These are phyloP conservation scores for Calliscelio sp. DNA, from an alignment of 2,888 invertebrate species.

Conservation along the genomic window DNA sequence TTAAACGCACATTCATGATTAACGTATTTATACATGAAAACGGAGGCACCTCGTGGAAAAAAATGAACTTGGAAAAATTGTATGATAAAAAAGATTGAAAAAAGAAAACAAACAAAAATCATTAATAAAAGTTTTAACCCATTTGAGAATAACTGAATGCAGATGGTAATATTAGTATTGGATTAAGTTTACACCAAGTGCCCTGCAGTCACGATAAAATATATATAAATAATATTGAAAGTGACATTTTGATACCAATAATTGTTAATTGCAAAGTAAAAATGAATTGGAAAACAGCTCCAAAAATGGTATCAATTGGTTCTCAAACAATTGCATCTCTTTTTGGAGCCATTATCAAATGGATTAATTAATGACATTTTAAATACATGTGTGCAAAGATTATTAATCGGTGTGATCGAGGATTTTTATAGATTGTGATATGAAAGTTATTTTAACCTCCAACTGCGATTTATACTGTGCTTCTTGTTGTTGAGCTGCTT, in stretches of 20 bases:
- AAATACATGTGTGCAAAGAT: slow-evolving; percentile 84
- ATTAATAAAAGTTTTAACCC: not conserved
- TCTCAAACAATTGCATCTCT: too few relatives aligned
- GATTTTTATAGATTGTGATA: not conserved
- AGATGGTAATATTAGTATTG: not conserved
- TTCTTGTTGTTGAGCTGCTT: slow-evolving; percentile 92
- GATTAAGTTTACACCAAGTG: slow-evolving; percentile 26
- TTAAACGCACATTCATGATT: slow-evolving; percentile 51
- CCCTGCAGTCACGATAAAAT: not conserved
- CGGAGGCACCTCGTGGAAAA: slow-evolving; percentile 28
- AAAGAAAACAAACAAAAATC: not conserved
- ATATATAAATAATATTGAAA: slow-evolving; percentile 21
- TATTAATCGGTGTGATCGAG: not conserved
- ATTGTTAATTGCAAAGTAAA: slow-evolving; percentile 23
- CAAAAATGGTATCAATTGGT: not conserved
- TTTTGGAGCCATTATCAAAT: not conserved
- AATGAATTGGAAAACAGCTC: not conserved
- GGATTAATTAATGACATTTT: slow-evolving; percentile 15
- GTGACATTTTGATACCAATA: not conserved
- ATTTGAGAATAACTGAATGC: not conserved
- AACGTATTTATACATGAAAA: slow-evolving; percentile 44
- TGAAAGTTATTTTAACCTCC: slow-evolving; percentile 87
- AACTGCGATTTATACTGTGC: slow-evolving; percentile 92
- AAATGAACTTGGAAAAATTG: not conserved
- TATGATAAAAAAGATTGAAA: not conserved